Base-by-base conservation (phyloP, 2,113 vertebrate genomes). In the Plecturocebus donacophilus region DNA sequence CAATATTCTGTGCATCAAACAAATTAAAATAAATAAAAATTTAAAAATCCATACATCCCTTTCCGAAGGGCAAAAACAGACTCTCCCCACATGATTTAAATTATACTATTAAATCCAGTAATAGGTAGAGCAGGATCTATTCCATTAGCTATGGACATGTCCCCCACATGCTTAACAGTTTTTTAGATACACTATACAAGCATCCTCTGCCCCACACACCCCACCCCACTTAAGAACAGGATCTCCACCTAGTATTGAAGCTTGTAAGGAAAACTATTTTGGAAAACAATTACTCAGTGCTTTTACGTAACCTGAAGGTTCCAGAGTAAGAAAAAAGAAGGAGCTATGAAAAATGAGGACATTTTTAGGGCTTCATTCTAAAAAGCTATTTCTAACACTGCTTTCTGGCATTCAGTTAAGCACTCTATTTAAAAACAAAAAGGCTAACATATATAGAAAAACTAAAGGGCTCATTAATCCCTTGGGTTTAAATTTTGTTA, bases 341-440 rank as follows among this genome's bases (percentile, higher is more conserved):
- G 23, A 95, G 23, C 45, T 42, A 8, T 87, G 20, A 87, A 97
- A 84, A 91, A 93, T 0, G 1, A 54, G 9, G 66, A 47, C 47
- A 87, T 58, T 90, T 90, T 71, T 70, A 92, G 17, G 66, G 30
- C n/a, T 64, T 85, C 70, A 64, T 54, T 27, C 45, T 84, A 70
- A 92, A 94, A 87, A 81, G 12, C 52, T 92, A 90, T 75, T 93
- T 85, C 52, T 88, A 87, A 90, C n/a, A 86, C 20, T 70, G 45
- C 16, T 71, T 97, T 77, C 71, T 82, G 35, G 75, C 61, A 73
- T 91, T 96, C 52, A n/a, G 30, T 87, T 79, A 85, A 47, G 27
- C 35, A 79, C 11, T 54, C 49, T 84, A 49, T 54, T 95, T 54
- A 47, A 85, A 58, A 30, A 14, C 42, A 70, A 16, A 61, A 54